phyloP scores from a whole-genome alignment of 2,113 vertebrate genomes.

The Piaya cayana region DNA sequence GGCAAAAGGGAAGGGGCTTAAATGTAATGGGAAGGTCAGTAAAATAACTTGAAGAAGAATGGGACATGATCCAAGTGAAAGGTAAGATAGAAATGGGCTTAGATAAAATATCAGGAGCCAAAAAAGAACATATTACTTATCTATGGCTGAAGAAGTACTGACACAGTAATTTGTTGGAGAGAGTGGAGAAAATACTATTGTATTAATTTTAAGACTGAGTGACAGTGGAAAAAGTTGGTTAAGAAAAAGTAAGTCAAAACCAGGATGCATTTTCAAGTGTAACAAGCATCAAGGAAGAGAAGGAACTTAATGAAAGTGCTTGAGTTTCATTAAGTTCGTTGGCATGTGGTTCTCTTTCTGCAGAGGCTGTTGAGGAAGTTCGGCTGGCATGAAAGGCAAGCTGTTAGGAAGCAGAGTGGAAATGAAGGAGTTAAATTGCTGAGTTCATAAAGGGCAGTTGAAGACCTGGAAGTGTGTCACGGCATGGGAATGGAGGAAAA shows the following conservation, averaged over 20 bases:
- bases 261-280: neutral
- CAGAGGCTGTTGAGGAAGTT: neutral
- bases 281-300: neutral
- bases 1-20: neutral
- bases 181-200: neutral
- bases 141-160: neutral
- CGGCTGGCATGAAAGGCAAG: neutral
- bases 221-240: neutral
- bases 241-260: neutral
- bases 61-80: neutral
- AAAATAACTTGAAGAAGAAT: neutral
- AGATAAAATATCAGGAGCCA: neutral
- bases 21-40: neutral
- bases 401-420: neutral
- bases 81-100: neutral
- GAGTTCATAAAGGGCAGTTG: neutral
- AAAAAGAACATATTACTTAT: neutral
- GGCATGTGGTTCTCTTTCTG: neutral
- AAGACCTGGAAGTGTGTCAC: conserved; percentile 51
- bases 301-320: neutral
- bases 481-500: conserved; percentile 43
- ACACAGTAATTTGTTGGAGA: neutral
- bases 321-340: neutral
- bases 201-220: neutral
- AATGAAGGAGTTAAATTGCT: conserved; percentile 33